Base-by-base conservation (phyloP, 2,113 vertebrate genomes). In the Picathartes gymnocephalus region DNA sequence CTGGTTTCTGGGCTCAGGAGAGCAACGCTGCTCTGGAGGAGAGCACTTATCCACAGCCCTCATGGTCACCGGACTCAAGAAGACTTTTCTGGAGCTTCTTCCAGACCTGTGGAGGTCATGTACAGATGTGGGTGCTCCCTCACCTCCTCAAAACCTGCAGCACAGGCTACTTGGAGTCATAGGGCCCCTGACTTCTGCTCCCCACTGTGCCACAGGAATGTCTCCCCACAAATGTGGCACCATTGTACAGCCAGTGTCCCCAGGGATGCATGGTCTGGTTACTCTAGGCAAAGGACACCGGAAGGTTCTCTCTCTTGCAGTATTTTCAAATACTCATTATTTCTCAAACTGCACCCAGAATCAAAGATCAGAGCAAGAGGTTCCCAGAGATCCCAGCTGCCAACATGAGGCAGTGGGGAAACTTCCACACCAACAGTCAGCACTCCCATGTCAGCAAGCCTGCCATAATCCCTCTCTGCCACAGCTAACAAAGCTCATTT, bases 241-340 rank as follows among this genome's bases (percentile, higher is more conserved):
- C n/a, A 13, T 23, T 6, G 22, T 21, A 42, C 44, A 56, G 81
- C 39, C 40, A 60, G 53, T 6, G 0, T 69, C 76, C 53, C 64
- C 42, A 57, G 0, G 2, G 50, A 30, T 7, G 0, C 39, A 39
- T 4, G 2, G 22, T 39, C 57, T 62, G 31, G 30, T 78, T 81
- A 25, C 39, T 50, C 25, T 15, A 16, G 13, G 14, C 39, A n/a
- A 66, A 66, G 42, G n/a, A 68, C 17, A 56, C 8, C 16, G 11
- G 16, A 20, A 39, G 33, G n/a, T 48, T 89, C 42, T 65, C 27
- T 15, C 31, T 86, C 77, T 71, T 44, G 21, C 16, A 27, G 24
- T 33, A 39, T 45, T 86, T 88, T 44, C 4, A 2, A 53, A 73
- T 25, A 48, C 7, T 20, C 54, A 23, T 65, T 65, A 39, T 65